phyloP scores from a whole-genome alignment of 2,888 invertebrate species.

The Pristionchus japonicus region DNA sequence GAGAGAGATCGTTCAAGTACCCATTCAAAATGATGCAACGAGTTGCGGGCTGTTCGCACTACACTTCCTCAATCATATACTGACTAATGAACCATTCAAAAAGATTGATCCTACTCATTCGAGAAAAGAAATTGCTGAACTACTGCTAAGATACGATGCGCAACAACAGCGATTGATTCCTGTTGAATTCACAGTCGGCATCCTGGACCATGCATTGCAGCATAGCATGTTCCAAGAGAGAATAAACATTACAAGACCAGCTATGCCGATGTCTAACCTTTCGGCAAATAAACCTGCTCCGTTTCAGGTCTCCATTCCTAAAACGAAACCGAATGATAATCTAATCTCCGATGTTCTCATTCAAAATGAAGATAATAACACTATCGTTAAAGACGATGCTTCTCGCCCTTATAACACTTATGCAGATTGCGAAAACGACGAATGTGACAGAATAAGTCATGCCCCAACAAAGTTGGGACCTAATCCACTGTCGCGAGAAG shows the following conservation, averaged over 20 bases:
- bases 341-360: neutral
- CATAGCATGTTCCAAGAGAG: neutral
- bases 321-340: neutral
- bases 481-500: neutral
- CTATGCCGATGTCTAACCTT: neutral
- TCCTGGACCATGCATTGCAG: neutral
- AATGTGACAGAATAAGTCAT: neutral
- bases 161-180: neutral
- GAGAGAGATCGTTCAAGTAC: neutral
- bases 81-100: neutral
- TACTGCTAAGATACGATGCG: neutral
- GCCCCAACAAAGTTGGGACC: neutral
- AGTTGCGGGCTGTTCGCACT: neutral
- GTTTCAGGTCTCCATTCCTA: too few species aligned
- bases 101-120: neutral
- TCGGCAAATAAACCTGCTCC: neutral
- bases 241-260: neutral
- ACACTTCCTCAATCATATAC: neutral
- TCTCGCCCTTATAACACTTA: neutral
- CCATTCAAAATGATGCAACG: neutral
- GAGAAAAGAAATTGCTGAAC: neutral
- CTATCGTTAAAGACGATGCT: neutral
- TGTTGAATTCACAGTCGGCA: neutral
- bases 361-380: neutral
- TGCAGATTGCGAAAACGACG: neutral